Conservation (phyloP, 2,888 invertebrate genomes). For the Leucophora obtusa region DNA sequence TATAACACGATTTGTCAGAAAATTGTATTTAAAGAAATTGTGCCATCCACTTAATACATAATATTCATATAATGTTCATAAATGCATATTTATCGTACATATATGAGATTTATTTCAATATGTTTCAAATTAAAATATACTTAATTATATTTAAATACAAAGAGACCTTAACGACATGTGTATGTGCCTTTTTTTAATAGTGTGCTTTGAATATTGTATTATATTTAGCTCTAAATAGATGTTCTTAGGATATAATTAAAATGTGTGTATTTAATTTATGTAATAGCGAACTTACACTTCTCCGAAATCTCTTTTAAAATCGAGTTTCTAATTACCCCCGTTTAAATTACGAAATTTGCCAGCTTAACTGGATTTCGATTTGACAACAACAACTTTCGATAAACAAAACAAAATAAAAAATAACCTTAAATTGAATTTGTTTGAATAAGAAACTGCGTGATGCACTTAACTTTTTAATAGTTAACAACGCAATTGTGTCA, state of each 20-base stretch:
- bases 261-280: neutral
- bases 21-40: slow-evolving; percentile 33
- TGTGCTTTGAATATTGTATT: slow-evolving; percentile 28
- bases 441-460: no score
- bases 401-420: no score
- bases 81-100: neutral
- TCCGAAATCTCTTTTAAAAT: no score
- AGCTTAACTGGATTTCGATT: no score
- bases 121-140: neutral
- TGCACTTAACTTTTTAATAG: no score
- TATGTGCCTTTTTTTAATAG: slow-evolving; percentile 43
- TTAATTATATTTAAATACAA: slow-evolving; percentile 22
- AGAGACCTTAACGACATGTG: slow-evolving; percentile 43
- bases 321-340: no score
- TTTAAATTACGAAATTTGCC: no score
- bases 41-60: slow-evolving; percentile 45
- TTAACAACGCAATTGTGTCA: no score
- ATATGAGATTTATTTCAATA: slow-evolving; percentile 3
- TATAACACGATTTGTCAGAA: neutral
- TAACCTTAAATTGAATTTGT: no score
- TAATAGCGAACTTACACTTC: no score
- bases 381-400: no score
- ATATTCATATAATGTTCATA: slow-evolving; percentile 10
- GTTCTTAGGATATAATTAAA: neutral
- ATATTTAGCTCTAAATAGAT: neutral